These are phyloP conservation scores for Bubo bubo DNA, from an alignment of 2,113 vertebrate genomes.

Conservation along the genomic window DNA sequence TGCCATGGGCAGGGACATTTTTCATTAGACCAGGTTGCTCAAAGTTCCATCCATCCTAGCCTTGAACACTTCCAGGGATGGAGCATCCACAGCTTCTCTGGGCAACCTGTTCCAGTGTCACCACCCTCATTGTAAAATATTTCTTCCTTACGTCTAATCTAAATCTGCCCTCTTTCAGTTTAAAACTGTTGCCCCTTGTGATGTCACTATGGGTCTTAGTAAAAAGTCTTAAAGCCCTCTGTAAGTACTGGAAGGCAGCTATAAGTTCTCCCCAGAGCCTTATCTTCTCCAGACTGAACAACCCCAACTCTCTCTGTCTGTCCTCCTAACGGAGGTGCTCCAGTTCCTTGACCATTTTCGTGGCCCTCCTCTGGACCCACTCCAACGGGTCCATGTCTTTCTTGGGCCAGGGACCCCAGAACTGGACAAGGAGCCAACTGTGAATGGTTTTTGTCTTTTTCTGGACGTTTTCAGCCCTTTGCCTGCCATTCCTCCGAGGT, in stretches of 20 bases:
- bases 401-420: not conserved
- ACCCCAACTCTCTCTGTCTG: not conserved
- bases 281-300: not conserved
- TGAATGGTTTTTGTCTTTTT: not conserved
- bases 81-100: not conserved
- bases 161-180: not conserved
- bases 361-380: not conserved
- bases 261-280: rapidly evolving
- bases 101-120: not conserved
- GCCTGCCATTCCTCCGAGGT: not conserved
- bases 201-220: not conserved
- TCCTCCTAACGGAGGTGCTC: not conserved
- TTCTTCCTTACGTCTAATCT: rapidly evolving
- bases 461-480: not conserved
- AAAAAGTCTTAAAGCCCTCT: not conserved
- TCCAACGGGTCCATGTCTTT: not conserved
- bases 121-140: not conserved
- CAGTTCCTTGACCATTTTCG: not conserved
- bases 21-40: not conserved
- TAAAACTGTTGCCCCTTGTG: not conserved
- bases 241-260: not conserved
- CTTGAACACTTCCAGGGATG: not conserved
- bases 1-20: not conserved
- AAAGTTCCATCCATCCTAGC: not conserved
- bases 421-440: not conserved